These are phyloP conservation scores for Apis laboriosa DNA, from an alignment of 1,140 invertebrate genomes.

Conservation along the genomic window DNA sequence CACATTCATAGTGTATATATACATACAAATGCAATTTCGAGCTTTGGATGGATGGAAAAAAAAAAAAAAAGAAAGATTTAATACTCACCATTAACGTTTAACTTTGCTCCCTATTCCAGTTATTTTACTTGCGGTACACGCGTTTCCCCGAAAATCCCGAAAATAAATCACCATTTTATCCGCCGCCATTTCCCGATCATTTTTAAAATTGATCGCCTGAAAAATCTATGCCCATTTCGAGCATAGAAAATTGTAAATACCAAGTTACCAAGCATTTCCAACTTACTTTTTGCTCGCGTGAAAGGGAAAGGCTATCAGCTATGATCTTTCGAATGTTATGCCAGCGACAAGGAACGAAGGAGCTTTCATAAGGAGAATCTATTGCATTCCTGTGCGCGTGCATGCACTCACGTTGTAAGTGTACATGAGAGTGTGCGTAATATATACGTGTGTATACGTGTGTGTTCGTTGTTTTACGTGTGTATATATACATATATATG, in stretches of 20 bases:
- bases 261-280: not conserved
- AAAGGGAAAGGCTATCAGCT: not conserved
- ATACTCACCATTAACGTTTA: too few relatives aligned
- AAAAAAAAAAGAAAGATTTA: too few relatives aligned
- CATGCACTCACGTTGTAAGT: constrained; percentile 46
- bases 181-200: too few relatives aligned
- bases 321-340: constrained; percentile 7
- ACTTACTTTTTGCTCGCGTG: not conserved
- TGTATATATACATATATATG: not conserved
- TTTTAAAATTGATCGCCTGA: too few relatives aligned
- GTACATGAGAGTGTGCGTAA: constrained; percentile 22
- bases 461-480: constrained; percentile 7
- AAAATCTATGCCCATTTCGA: not conserved
- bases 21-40: too few relatives aligned
- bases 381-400: constrained; percentile 60
- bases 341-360: constrained; percentile 6
- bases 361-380: constrained; percentile 19
- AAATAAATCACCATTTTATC: too few relatives aligned
- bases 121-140: too few relatives aligned
- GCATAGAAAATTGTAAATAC: not conserved
- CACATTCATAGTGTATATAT: too few relatives aligned
- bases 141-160: too few relatives aligned
- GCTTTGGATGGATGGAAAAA: too few relatives aligned
- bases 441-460: not conserved
- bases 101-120: too few relatives aligned